Evolutionary conservation across 2,888 invertebrate species (phyloP).

Genomic region (Mythimna pallens): DNA sequence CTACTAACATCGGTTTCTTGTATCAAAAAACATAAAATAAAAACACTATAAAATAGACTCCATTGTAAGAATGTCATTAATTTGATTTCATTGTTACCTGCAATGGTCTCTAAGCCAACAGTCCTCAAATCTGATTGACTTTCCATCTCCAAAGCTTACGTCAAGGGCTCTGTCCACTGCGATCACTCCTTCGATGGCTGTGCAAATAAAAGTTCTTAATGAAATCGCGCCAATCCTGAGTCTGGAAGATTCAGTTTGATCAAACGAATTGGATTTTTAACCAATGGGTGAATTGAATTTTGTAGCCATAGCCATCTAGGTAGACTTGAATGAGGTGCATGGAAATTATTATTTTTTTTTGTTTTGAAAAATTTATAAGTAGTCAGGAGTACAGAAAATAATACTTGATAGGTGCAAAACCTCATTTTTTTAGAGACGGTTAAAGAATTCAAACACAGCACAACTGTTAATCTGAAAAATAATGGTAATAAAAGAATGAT

Average conservation of each 20-base stretch:
- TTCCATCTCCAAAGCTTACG: slow-evolving; percentile 74
- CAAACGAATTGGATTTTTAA: slow-evolving; percentile 36
- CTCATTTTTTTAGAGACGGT: neutral
- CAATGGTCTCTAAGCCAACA: slow-evolving; percentile 92
- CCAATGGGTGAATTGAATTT: slow-evolving; percentile 36
- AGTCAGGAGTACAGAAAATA: neutral
- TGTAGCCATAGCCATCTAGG: slow-evolving; percentile 1
- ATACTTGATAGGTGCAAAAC: neutral
- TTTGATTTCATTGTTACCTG: slow-evolving; percentile 77
- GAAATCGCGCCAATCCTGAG: slow-evolving; percentile 33
- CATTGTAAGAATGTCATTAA: slow-evolving; percentile 3
- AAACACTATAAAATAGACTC: neutral
- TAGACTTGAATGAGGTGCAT: neutral
- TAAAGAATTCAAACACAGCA: neutral
- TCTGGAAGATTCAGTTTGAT: slow-evolving; percentile 24
- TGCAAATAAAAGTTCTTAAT: slow-evolving; percentile 59
- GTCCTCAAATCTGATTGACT: slow-evolving; percentile 78
- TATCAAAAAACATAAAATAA: neutral
- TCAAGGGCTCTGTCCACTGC: slow-evolving; percentile 68
- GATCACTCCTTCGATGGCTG: slow-evolving; percentile 60
- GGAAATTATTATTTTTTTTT: neutral
- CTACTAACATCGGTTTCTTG: neutral
- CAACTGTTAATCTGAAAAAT: neutral
- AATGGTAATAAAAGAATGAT: neutral
- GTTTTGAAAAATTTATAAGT: neutral